These are phyloP conservation scores for Hippotragus niger DNA, from an alignment of 2,113 vertebrate genomes.

Conservation along the genomic window DNA sequence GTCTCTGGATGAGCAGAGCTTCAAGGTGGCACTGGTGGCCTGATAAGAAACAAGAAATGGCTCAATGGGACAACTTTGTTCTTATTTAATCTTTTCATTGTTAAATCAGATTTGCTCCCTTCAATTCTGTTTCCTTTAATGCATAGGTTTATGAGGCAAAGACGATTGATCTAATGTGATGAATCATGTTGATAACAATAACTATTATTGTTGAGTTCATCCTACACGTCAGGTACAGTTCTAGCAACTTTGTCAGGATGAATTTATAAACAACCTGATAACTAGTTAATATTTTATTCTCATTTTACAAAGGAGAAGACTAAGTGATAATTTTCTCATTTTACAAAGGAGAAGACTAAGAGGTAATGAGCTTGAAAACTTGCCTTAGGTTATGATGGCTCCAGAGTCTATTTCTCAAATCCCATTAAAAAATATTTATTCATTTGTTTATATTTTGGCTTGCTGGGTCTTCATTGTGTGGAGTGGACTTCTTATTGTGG, in stretches of 20 bases:
- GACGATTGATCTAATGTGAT: no score
- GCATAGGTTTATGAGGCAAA: not conserved
- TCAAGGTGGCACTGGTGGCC: not conserved
- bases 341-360: not conserved
- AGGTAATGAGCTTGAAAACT: not conserved
- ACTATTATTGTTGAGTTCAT: no score
- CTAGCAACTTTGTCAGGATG: not conserved
- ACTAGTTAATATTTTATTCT: not conserved
- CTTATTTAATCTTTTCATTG: not conserved
- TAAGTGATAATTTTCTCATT: not conserved
- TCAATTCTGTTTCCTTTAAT: not conserved
- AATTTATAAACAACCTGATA: not conserved
- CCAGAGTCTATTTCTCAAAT: not conserved
- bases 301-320: not conserved
- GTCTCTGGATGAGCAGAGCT: not conserved
- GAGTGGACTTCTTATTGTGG: not conserved
- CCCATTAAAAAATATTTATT: not conserved
- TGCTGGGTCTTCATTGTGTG: not conserved
- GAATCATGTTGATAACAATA: fast-evolving
- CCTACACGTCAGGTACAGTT: not conserved
- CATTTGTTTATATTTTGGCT: not conserved
- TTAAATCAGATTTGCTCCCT: not conserved
- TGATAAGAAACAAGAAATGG: not conserved
- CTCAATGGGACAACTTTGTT: not conserved
- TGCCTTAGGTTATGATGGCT: no score